Conservation (phyloP, 2,888 invertebrate genomes). For the Plemyria rubiginata region DNA sequence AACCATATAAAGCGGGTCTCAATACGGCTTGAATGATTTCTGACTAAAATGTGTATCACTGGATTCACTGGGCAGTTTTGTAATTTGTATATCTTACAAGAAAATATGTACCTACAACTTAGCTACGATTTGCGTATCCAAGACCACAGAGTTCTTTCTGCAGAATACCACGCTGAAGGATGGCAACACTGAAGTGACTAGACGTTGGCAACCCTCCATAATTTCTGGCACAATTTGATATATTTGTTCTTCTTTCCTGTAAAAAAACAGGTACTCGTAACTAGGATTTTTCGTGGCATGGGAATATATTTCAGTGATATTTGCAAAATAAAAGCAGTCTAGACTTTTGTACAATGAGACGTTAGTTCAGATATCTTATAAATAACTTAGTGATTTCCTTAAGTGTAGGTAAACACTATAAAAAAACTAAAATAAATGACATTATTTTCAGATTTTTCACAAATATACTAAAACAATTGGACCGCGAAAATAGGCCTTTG, state of each 20-base stretch:
- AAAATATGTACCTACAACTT: constrained; percentile 50
- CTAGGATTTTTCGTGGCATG: too few relatives aligned
- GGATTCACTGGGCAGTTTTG: neutral
- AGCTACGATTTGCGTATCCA: constrained; percentile 49
- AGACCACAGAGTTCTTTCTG: constrained; percentile 58
- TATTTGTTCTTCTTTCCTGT: constrained; percentile 49
- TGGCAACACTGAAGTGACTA: constrained; percentile 62
- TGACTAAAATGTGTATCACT: constrained; percentile 1
- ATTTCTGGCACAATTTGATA: constrained; percentile 54
- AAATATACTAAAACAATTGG: too few relatives aligned
- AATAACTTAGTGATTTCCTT: too few relatives aligned
- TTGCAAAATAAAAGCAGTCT: too few relatives aligned
- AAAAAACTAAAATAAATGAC: too few relatives aligned
- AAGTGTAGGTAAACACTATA: too few relatives aligned
- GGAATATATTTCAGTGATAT: too few relatives aligned
- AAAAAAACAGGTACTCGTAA: neutral
- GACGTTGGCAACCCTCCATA: constrained; percentile 52
- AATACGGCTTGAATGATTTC: neutral
- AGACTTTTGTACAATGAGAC: too few relatives aligned
- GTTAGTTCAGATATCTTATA: too few relatives aligned
- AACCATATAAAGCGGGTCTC: neutral
- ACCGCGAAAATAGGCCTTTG: too few relatives aligned
- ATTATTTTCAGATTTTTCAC: too few relatives aligned
- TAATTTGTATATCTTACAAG: neutral
- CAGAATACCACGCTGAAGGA: constrained; percentile 55